Base-by-base conservation (phyloP, 2,797 vertebrate species). In the Dermochelys coriacea region DNA sequence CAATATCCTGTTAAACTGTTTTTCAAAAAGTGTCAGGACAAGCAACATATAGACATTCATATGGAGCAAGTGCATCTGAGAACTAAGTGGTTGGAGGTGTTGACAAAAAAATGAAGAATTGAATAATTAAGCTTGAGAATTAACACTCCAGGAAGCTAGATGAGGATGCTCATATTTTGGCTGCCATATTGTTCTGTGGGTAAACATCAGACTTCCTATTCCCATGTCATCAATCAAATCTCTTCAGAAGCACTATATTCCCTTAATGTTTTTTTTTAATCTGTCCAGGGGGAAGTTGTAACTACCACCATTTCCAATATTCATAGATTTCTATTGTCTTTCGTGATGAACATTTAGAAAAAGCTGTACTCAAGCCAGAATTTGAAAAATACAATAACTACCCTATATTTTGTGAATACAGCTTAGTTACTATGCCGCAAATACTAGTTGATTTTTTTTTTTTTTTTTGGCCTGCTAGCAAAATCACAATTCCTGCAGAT, bases 191-290 rank as follows among this genome's bases (percentile, higher is more conserved):
- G 11, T 12, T 64, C 80, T n/a, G 0, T 1, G 18, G 88, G 74
- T 45, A 77, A 86, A 86, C 0, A 11, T 18, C 61, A 61, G 84
- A 71, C 52, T 25, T 82, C 82, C 95, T 80, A 23, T 54, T 84
- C 64, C 89, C 15, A 1, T 0, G 19, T 78, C 47, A 79, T 71
- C 87, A 84, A 12, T 83, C 61, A 3, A 31, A 87, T 84, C 2
- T 88, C 84, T 87, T 82, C 78, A 87, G 84, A 84, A 88, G 34
- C 57, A 64, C 54, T 88, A 78, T 41, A n/a, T 21, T 68, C 19
- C 23, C 34, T 34, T 57, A 84, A 8, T 61, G 59, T 49, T 82
- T 64, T 77, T 54, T 71, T 82, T 64, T 87, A 54, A 54, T 77
- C 81, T 94, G 80, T 91, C 57, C 81, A 85, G 68, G 84, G 5